Evolutionary conservation across 2,888 invertebrate genomes (phyloP).

Genomic region (Scelioninae gen. 1): DNA sequence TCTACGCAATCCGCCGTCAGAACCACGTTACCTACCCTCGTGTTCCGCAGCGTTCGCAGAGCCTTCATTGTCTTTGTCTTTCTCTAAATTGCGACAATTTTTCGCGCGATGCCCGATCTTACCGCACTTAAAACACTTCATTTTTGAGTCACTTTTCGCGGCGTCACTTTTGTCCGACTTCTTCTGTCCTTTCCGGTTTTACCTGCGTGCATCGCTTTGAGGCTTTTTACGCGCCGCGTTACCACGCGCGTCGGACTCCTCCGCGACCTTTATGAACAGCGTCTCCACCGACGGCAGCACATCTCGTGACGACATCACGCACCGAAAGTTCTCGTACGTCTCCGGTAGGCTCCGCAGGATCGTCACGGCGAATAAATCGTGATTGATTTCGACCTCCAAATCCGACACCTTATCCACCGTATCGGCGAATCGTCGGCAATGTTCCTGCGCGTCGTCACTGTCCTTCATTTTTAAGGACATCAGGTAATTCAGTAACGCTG

Average conservation of each 20-base stretch:
- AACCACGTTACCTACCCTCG: too few species aligned
- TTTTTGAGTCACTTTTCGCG: not conserved
- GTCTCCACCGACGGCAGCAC: not conserved
- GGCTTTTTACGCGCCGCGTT: not conserved
- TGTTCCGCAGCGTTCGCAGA: too few species aligned
- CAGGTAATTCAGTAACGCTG: conserved; percentile 2
- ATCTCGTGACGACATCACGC: conserved; percentile 13
- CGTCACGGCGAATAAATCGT: conserved; percentile 16
- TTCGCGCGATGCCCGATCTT: conserved; percentile 42
- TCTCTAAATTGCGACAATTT: conserved; percentile 6
- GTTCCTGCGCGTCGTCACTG: conserved; percentile 14
- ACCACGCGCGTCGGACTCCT: conserved; percentile 10
- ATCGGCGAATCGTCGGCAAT: conserved; percentile 4
- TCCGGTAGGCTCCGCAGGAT: conserved; percentile 28
- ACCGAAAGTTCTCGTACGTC: conserved; percentile 22
- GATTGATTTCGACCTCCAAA: conserved; percentile 11
- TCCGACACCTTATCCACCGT: conserved; percentile 19
- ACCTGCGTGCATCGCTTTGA: not conserved
- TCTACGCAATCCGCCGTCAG: too few species aligned
- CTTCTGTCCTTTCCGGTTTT: not conserved
- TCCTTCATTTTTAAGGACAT: conserved; percentile 20
- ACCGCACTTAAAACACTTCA: conserved; percentile 9
- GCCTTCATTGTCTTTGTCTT: too few species aligned
- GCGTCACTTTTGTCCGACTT: not conserved
- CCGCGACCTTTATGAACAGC: conserved; percentile 4